These are phyloP conservation scores for Micronycteris hirsuta DNA, from an alignment of 2,113 vertebrate species.

Conservation along the genomic window DNA sequence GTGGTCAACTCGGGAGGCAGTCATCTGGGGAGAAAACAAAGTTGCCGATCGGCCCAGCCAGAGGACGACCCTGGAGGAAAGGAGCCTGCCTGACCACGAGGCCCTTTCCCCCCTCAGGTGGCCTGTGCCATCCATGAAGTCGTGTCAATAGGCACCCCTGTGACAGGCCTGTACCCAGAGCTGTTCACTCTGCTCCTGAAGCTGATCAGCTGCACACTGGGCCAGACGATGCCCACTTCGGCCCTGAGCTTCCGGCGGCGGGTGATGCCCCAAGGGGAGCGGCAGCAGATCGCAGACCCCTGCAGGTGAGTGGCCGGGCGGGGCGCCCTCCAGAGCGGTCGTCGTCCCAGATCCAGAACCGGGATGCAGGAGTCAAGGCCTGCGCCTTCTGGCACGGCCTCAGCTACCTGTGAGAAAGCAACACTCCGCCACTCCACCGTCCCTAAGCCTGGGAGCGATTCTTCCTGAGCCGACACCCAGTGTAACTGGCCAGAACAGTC, in stretches of 20 bases:
- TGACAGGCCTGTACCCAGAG: constrained; percentile 38
- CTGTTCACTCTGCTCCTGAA: constrained; percentile 66
- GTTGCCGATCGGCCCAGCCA: background rate
- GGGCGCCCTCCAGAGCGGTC: background rate
- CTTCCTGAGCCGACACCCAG: background rate
- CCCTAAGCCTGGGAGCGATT: background rate
- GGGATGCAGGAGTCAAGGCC: background rate
- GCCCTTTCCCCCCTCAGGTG: constrained; percentile 41
- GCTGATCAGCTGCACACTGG: constrained; percentile 63
- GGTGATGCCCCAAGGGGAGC: constrained; percentile 29
- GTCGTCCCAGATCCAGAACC: too few relatives aligned
- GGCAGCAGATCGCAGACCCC: constrained; percentile 35
- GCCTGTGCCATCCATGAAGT: constrained; percentile 66
- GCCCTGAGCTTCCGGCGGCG: background rate
- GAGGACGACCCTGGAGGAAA: background rate
- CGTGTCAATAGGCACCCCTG: background rate
- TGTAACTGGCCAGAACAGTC: background rate
- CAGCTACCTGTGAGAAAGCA: background rate
- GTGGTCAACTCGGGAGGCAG: background rate
- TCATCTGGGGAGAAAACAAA: background rate
- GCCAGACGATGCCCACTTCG: constrained; percentile 16
- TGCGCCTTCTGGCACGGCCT: fast-evolving
- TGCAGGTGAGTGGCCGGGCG: constrained; percentile 43
- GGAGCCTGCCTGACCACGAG: background rate
- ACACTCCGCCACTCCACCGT: fast-evolving